Evolutionary conservation across 2,113 vertebrate species (phyloP), one percentile per base, ranked within the genome.

Genomic region (Lathamus discolor): DNA sequence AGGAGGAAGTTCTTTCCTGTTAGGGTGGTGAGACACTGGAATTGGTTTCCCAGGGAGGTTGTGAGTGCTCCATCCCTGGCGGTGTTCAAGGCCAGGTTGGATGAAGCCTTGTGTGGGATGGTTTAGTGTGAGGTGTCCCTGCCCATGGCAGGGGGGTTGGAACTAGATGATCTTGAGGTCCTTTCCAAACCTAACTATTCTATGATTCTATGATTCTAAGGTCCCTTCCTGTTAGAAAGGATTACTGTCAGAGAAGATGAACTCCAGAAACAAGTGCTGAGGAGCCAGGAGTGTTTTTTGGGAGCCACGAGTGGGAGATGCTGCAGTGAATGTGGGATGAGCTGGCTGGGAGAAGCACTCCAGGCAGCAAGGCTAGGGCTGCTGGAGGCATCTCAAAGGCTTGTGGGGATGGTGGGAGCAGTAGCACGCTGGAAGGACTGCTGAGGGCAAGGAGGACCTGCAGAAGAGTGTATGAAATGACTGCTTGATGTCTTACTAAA

Each of bases 401-500:
- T 48, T 1, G 0, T 67, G 39, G 59, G 39, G 49, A 64, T 10
- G 10, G 75, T 51, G 55, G 37, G 17, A 77, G 44, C 33, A 85
- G 79, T 43, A 33, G 43, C 35, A 63, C 8, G 9, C 24, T 41
- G 39, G 35, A 59, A 69, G 33, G 69, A 73, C 44, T 82, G 14
- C 64, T 74, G 31, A 37, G 24, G 19, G 29, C 57, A 62, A 77
- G 33, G 17, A 64, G 67, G 13, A 43, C 20, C 37, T 67, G 51
- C 84, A 88, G 86, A 62, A 84, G 23, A 63, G 9, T 13, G 20
- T 31, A 22, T 62, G 59, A 88, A 90, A 76, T 51, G 55, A 66
- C 76, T 85, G 23, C 31, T 70, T 86, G 51, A 83, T 63, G 67
- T 83, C 62, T 83, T 85, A 66, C 73, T 79, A 88, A 70, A 70